Conservation (phyloP, 2,797 vertebrate genomes). For the Adrianichthys oophorus region DNA sequence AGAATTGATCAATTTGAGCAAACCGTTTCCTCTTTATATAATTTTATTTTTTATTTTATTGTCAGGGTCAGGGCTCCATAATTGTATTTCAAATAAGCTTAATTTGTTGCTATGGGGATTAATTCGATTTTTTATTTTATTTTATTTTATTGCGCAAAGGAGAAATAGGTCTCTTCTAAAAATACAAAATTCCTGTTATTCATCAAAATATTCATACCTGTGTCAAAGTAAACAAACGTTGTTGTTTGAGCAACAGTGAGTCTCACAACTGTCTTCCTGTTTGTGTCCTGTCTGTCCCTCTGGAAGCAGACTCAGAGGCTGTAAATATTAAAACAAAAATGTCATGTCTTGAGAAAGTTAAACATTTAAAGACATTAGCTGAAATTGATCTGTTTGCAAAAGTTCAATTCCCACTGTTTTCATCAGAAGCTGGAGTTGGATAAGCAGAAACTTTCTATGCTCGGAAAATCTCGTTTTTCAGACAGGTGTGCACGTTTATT, state of each 20-base stretch:
- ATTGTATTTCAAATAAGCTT: no score
- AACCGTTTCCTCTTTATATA: no score
- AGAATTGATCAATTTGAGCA: no score
- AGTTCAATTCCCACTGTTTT: not conserved
- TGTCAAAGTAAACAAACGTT: slow-evolving; percentile 40
- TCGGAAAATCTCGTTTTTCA: not conserved
- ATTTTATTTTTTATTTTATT: no score
- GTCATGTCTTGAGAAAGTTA: slow-evolving; percentile 16
- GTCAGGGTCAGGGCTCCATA: no score
- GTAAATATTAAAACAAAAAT: slow-evolving; percentile 8
- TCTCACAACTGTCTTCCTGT: slow-evolving; percentile 71
- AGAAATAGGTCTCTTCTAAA: slow-evolving; percentile 5
- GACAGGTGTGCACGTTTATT: not conserved
- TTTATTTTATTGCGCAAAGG: no score
- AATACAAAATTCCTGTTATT: slow-evolving; percentile 1
- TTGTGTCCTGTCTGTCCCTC: slow-evolving; percentile 42
- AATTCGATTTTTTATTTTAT: no score
- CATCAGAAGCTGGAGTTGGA: not conserved
- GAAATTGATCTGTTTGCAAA: slow-evolving; percentile 14
- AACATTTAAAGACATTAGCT: no score
- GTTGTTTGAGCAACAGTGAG: slow-evolving; percentile 34
- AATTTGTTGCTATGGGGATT: no score
- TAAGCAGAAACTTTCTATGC: not conserved
- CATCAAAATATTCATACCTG: slow-evolving; percentile 6
- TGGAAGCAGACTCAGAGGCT: slow-evolving; percentile 17